phyloP scores from a whole-genome alignment of 2,888 invertebrate species.

The Epirrhoe tristata region DNA sequence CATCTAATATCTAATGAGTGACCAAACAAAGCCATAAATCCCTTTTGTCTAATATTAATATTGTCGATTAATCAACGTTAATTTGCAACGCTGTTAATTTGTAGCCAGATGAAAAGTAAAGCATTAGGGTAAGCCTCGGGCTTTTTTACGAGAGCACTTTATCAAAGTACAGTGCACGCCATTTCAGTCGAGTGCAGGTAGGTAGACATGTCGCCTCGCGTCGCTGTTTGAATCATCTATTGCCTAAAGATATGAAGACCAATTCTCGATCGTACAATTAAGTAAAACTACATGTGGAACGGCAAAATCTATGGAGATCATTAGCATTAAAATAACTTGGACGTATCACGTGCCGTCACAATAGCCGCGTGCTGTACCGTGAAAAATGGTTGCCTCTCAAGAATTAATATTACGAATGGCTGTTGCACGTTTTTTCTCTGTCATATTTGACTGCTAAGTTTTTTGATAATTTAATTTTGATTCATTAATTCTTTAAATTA shows the following conservation, averaged over 20 bases:
- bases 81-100: constrained; percentile 80
- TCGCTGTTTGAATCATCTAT: no score
- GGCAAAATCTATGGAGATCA: no score
- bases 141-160: constrained; percentile 67
- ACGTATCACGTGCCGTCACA: constrained; percentile 57
- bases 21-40: not conserved
- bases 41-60: constrained; percentile 51
- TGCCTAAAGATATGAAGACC: no score
- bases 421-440: constrained; percentile 67
- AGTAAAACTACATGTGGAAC: no score
- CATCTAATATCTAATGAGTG: no score
- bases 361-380: constrained; percentile 49
- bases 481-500: constrained; percentile 21
- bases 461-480: constrained; percentile 53
- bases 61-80: constrained; percentile 72
- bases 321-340: not conserved
- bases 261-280: no score
- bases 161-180: constrained; percentile 50
- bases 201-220: no score
- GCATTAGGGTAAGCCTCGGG: constrained; percentile 73
- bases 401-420: constrained; percentile 71
- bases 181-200: no score
- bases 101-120: constrained; percentile 83
- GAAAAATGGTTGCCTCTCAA: constrained; percentile 67
- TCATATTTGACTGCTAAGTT: constrained; percentile 60